Evolutionary conservation across 2,888 invertebrate genomes (phyloP).

Genomic region (Galerucella nymphaeae): DNA sequence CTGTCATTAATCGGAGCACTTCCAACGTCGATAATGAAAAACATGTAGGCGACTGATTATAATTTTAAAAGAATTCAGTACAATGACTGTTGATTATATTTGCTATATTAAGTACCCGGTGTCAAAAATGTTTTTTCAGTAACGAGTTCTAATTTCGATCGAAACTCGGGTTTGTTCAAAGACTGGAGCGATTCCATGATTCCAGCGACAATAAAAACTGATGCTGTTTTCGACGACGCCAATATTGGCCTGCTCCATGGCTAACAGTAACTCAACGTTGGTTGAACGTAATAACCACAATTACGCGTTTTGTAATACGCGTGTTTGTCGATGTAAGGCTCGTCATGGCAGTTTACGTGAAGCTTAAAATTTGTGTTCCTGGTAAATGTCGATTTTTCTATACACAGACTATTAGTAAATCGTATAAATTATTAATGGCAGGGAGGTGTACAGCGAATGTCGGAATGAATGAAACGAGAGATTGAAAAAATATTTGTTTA

Average conservation of each 20-base stretch:
- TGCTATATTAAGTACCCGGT: too few species aligned
- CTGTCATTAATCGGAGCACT: too few species aligned
- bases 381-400: conserved; percentile 11
- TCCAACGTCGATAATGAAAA: too few species aligned
- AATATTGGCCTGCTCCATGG: conserved; percentile 3
- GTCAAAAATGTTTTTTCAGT: too few species aligned
- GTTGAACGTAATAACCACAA: conserved; percentile 3
- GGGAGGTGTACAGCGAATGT: background rate
- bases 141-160: too few species aligned
- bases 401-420: conserved; percentile 1
- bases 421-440: conserved; percentile 2
- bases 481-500: conserved; percentile 1
- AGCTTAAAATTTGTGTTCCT: background rate
- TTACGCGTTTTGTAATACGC: conserved; percentile 14
- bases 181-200: background rate
- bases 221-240: background rate
- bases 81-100: too few species aligned
- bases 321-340: background rate
- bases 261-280: conserved; percentile 4
- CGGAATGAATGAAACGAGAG: background rate
- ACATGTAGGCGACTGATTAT: too few species aligned
- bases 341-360: conserved; percentile 8
- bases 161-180: background rate
- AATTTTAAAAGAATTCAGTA: too few species aligned
- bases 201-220: background rate